These are phyloP conservation scores for Clarias pachynema DNA, from an alignment of 2,797 vertebrate species.

Conservation along the genomic window DNA sequence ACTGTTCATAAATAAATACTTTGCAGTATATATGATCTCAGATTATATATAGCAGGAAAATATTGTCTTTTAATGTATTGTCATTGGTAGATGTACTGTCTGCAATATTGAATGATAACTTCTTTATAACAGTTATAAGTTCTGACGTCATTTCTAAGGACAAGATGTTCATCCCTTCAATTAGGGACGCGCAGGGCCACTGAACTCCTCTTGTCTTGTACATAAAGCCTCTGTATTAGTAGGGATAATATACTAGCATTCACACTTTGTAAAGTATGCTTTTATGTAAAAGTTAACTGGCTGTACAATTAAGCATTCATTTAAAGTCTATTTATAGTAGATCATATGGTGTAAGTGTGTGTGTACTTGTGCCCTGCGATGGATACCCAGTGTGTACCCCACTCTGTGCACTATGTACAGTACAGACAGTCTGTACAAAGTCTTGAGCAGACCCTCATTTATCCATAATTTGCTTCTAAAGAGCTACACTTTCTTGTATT, in stretches of 20 bases:
- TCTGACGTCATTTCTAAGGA: background rate
- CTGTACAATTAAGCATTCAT: background rate
- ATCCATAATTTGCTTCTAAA: too few relatives aligned
- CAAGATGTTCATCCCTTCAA: background rate
- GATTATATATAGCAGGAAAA: constrained; percentile 1
- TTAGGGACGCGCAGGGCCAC: background rate
- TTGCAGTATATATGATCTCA: constrained; percentile 39
- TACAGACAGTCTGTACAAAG: too few relatives aligned
- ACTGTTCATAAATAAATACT: constrained; percentile 59
- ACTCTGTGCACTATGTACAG: too few relatives aligned
- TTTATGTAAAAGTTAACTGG: background rate
- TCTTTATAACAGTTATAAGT: background rate
- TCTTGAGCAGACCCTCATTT: too few relatives aligned
- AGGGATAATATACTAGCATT: background rate
- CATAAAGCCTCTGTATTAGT: background rate
- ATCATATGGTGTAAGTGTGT: background rate
- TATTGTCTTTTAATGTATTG: background rate
- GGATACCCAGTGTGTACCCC: too few relatives aligned
- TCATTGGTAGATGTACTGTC: background rate
- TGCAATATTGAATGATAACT: background rate
- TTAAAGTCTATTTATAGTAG: background rate
- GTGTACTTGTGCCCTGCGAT: too few relatives aligned
- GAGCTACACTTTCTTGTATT: too few relatives aligned
- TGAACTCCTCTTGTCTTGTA: background rate
- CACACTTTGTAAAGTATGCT: background rate